Evolutionary conservation across 2,113 vertebrate species (phyloP).

Genomic region (Felis chaus): DNA sequence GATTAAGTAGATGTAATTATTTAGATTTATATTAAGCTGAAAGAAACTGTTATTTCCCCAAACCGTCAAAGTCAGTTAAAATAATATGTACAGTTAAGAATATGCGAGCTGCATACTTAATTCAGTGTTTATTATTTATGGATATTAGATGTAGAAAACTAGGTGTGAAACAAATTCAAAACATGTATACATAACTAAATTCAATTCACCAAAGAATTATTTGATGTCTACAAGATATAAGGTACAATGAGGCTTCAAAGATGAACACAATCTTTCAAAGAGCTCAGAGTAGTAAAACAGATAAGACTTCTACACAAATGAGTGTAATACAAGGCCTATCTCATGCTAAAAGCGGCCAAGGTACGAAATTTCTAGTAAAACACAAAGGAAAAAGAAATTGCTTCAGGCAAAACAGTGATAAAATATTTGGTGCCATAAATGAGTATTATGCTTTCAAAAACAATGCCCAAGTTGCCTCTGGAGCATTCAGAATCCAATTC

Average conservation of each 20-base stretch:
- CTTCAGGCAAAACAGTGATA: not conserved
- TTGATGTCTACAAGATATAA: not conserved
- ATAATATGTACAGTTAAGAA: constrained; percentile 22
- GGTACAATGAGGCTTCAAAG: not conserved
- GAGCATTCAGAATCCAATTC: not conserved
- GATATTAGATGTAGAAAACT: constrained; percentile 38
- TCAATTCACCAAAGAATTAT: constrained; percentile 1
- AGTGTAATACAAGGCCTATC: not conserved
- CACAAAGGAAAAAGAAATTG: not conserved
- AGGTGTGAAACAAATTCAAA: constrained; percentile 41
- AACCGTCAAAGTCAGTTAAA: not conserved
- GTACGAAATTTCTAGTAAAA: constrained; percentile 10
- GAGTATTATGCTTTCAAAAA: not conserved
- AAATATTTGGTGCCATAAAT: not conserved
- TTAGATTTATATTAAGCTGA: constrained; percentile 33
- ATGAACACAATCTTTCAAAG: constrained; percentile 6
- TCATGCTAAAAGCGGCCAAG: not conserved
- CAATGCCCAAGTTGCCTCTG: not conserved
- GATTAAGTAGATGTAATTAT: not conserved
- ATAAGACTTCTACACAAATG: not conserved
- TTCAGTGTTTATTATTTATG: constrained; percentile 26
- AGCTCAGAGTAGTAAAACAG: not conserved
- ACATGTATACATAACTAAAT: constrained; percentile 26
- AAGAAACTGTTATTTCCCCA: not conserved
- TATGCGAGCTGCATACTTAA: not conserved